Conservation (phyloP, 2,113 vertebrate genomes). For the Hydropotes inermis region DNA sequence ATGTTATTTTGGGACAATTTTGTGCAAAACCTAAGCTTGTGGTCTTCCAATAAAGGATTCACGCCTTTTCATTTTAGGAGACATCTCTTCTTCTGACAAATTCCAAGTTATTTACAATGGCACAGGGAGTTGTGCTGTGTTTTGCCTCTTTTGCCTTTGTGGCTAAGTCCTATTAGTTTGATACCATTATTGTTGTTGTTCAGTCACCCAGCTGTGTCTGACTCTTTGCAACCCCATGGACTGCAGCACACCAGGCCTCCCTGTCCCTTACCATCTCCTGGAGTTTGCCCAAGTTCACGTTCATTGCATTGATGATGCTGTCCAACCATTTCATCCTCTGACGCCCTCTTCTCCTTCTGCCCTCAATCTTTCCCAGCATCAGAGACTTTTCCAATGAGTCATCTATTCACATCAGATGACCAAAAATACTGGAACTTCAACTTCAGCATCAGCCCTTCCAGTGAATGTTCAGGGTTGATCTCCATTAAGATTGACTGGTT, state of each 20-base stretch:
- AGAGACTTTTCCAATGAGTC: background rate
- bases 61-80: slow-evolving; percentile 32
- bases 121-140: slow-evolving; percentile 21
- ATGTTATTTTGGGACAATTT: slow-evolving; percentile 13
- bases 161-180: background rate
- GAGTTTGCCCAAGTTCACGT: background rate
- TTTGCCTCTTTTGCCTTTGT: slow-evolving; percentile 32
- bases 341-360: background rate
- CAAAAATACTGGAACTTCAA: background rate
- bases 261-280: background rate
- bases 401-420: background rate
- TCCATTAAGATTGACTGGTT: background rate
- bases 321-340: background rate
- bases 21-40: slow-evolving; percentile 23
- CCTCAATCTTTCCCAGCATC: background rate
- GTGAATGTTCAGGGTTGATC: background rate
- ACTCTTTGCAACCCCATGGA: background rate
- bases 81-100: slow-evolving; percentile 12
- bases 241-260: background rate
- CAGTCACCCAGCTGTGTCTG: background rate
- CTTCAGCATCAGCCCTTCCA: background rate
- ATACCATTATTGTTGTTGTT: background rate
- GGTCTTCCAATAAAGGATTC: background rate
- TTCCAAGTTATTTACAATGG: slow-evolving; percentile 29
- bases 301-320: background rate